Conservation (phyloP, 2,888 invertebrate species). For the Caradrina clavipalpis region DNA sequence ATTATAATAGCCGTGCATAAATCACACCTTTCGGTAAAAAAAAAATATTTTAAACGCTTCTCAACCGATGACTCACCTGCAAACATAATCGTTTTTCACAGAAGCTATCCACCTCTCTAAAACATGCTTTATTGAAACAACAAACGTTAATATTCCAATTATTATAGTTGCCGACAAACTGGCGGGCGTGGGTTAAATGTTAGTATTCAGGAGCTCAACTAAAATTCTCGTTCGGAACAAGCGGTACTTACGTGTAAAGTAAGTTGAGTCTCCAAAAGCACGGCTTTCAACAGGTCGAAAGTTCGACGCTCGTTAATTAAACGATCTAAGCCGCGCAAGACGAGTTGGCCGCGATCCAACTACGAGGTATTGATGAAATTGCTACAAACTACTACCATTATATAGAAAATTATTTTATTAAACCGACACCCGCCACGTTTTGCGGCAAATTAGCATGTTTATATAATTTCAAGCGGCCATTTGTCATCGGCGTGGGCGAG, state of each 20-base stretch:
- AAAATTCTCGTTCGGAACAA: conserved; percentile 76
- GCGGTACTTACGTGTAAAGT: conserved; percentile 78
- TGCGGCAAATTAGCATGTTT: conserved; percentile 80
- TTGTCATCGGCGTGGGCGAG: conserved; percentile 77
- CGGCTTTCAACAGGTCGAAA: conserved; percentile 90
- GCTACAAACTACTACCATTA: conserved; percentile 81
- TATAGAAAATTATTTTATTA: conserved; percentile 79
- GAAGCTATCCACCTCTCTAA: conserved; percentile 37
- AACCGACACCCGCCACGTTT: conserved; percentile 68
- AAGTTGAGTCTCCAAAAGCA: conserved; percentile 83
- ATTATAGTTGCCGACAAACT: conserved; percentile 50
- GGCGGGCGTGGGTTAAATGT: conserved; percentile 45
- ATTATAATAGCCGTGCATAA: conserved; percentile 59
- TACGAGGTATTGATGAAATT: conserved; percentile 85
- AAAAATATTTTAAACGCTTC: conserved; percentile 49
- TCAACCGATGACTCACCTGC: conserved; percentile 50
- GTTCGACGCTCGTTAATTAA: conserved; percentile 90
- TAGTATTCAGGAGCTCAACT: conserved; percentile 62
- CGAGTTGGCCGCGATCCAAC: conserved; percentile 84
- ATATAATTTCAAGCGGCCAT: conserved; percentile 72
- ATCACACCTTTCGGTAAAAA: conserved; percentile 54
- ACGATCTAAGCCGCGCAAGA: conserved; percentile 86
- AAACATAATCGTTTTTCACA: conserved; percentile 48
- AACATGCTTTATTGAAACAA: conserved; percentile 41
- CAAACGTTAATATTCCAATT: conserved; percentile 60